Base-by-base conservation (phyloP, 2,888 invertebrate species). In the Cerastis rubricosa region DNA sequence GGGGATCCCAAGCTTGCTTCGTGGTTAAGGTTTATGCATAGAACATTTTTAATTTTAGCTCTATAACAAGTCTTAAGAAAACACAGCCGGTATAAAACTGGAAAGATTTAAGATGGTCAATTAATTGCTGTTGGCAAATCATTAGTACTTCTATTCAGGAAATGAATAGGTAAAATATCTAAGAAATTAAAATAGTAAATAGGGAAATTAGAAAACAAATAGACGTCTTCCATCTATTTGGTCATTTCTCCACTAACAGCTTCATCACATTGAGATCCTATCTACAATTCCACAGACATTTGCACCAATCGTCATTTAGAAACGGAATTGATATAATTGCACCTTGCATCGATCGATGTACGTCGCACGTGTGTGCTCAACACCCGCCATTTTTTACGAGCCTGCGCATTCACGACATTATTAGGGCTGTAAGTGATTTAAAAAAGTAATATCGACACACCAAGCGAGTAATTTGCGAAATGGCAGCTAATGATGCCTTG, bases 371-470 rank as follows among this genome's bases (percentile, higher is more conserved):
- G 76, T 85, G 70, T 78, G 63, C 40, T 67, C 67, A 71, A 77
- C 73, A 43, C 59, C 61, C 71, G 54, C 65, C 54, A 76, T 85
- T 88, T 86, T 86, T 84, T 76, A 82, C 67, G 74, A 74, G 72
- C 72, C 65, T 73, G 54, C 69, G 65, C 84, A 69, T 78, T 71
- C 47, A 66, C 40, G 63, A 75, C 47, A 66, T 61, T 63, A 65
- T 74, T 78, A 87, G 75, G 82, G 78, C 43, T 86, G 80, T 66
- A 57, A 77, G 59, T 74, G 84, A 84, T 84, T 85, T 78, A 35
- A 82, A 71, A 76, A 75, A 63, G 61, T 61, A 79, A 78, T 84
- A 78, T 72, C 74, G 65, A 69, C 45, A 51, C 61, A 49, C 59
- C 40, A 57, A 74, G 83, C 70, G 43, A 65, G 85, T 72, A 72